Evolutionary conservation across 2,888 invertebrate genomes (phyloP), one percentile per base, ranked within the genome.

Genomic region (Brachynemurus nebulosus): DNA sequence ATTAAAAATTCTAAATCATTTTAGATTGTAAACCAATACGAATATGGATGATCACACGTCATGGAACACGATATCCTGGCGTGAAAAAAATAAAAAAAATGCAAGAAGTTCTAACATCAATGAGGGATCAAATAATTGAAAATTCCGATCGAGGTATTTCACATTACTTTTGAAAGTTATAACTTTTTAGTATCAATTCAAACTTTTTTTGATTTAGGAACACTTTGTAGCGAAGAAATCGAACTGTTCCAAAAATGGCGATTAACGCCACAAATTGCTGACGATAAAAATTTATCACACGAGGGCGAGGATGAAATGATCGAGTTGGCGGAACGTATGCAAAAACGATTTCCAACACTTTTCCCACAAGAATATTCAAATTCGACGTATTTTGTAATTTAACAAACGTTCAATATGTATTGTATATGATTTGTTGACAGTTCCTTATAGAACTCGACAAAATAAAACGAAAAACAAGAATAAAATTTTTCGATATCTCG

Each of bases 241-340:
- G 53, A 61, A 34, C 55, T 58, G 30, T 59, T 86, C 25, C 58
- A 66, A 46, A 61, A 69, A 18, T 88, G 88, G 88, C 62, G 64
- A 35, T 61, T 66, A 41, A 59, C 64, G 40, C 58, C 79, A 11
- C 62, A 69, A 20, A 52, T 61, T 8, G 63, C 70, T 1, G 65
- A 78, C 47, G 70, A 74, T 36, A 81, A 79, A 57, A 65, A 64
- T 50, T 61, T 89, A 36, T 71, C 80, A 0, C 62, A 68, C n/a
- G 86, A 86, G 60, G 88, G 88, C 0, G 76, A 79, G 57, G 74
- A 77, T 57, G 88, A 89, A 63, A 74, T 86, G 68, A 62, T 77
- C 21, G 67, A 76, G 42, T 62, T 88, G 17, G 86, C 78, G 11
- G 77, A 80, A 58, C 69, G 88, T 54, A 80, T 80, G 69, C 79